Conservation (phyloP, 2,797 vertebrate genomes). For the Mormyrops boulengeri region DNA sequence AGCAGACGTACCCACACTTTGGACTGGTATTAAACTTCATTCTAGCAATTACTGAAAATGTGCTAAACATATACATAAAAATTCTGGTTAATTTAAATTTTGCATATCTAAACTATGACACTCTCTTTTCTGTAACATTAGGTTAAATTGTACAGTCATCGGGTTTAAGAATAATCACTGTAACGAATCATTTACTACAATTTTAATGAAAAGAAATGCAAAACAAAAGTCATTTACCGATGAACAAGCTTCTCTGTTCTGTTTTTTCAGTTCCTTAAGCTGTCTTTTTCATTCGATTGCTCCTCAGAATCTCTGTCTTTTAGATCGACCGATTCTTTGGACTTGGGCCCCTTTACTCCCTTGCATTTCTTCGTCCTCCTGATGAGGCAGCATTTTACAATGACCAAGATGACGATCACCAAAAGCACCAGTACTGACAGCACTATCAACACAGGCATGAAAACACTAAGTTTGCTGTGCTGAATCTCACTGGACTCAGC, state of each 20-base stretch:
- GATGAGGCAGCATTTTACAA: conserved; percentile 66
- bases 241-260: background rate
- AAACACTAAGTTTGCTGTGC: conserved; percentile 34
- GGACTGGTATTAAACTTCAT: background rate
- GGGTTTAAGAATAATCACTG: background rate
- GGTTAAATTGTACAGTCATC: background rate
- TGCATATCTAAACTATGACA: background rate
- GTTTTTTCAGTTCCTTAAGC: background rate
- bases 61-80: background rate
- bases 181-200: background rate
- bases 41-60: background rate
- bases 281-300: conserved; percentile 42
- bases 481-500: background rate
- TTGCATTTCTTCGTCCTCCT: conserved; percentile 39
- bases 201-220: background rate
- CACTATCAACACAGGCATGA: conserved; percentile 62
- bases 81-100: background rate
- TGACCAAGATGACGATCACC: conserved; percentile 56
- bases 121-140: background rate
- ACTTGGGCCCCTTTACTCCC: conserved; percentile 29
- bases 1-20: background rate
- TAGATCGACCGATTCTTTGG: conserved; percentile 33
- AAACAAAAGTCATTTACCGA: background rate
- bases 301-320: conserved; percentile 38
- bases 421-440: conserved; percentile 63